Evolutionary conservation across 1,140 invertebrate species (phyloP).

Genomic region (Bilobella aurantiaca): DNA sequence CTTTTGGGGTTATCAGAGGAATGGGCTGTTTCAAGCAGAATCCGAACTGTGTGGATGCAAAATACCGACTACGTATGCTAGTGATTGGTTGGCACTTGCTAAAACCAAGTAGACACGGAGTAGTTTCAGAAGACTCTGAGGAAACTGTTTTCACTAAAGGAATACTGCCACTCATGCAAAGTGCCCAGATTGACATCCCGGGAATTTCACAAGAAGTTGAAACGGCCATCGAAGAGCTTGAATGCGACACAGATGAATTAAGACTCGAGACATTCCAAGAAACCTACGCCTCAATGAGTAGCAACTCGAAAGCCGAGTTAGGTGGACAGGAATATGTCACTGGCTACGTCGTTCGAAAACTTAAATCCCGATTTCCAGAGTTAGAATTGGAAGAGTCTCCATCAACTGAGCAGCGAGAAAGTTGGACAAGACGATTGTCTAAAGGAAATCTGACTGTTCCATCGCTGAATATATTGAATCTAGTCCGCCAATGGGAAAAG

Average conservation of each 20-base stretch:
- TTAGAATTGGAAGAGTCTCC: neutral
- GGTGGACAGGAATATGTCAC: constrained; percentile 1
- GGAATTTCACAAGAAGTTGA: neutral
- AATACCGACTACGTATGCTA: constrained; percentile 4
- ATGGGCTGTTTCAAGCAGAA: neutral
- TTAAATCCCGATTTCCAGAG: neutral
- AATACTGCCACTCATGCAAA: too few relatives aligned
- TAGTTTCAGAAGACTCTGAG: neutral
- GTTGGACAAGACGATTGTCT: neutral
- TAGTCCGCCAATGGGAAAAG: neutral
- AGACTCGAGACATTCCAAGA: neutral
- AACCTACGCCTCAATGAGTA: neutral
- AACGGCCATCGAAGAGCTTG: neutral
- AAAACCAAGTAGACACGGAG: neutral
- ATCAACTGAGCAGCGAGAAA: neutral
- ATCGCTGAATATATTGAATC: neutral
- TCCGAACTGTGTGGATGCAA: neutral
- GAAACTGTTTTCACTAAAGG: too few relatives aligned
- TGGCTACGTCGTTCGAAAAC: neutral
- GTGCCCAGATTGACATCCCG: too few relatives aligned
- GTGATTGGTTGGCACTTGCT: neutral
- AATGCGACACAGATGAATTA: neutral
- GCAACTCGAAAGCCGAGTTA: neutral
- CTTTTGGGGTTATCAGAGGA: neutral
- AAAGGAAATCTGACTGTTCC: neutral